A percentile compares a stretch with the other conserved stretches of the same genome.
Evolutionary conservation across 2,888 invertebrate genomes (phyloP).

Genomic region (Hyposoter dolosus): DNA sequence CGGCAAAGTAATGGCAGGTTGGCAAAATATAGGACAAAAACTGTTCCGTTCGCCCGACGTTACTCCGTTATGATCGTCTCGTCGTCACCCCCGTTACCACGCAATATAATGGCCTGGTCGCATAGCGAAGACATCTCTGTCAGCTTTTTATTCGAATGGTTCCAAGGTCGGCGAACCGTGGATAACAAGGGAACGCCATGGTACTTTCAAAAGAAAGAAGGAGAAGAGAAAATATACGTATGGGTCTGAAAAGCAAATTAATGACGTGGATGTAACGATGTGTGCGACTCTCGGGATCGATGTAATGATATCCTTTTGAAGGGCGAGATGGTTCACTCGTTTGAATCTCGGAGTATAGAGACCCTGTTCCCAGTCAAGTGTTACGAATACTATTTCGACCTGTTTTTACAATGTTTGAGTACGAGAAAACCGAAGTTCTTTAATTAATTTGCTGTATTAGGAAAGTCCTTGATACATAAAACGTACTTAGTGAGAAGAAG

Average conservation of each 20-base stretch:
- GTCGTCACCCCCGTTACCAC: slow-evolving; percentile 48
- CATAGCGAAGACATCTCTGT: slow-evolving; percentile 47
- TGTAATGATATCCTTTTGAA: slow-evolving; percentile 52
- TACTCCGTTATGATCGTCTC: slow-evolving; percentile 47
- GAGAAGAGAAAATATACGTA: slow-evolving; percentile 12
- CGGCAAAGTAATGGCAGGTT: slow-evolving; percentile 35
- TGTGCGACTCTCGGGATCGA: slow-evolving; percentile 27
- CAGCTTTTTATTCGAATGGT: slow-evolving; percentile 61
- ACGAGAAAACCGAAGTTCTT: neutral
- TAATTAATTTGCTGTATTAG: neutral
- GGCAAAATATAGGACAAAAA: slow-evolving; percentile 63
- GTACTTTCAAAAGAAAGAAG: slow-evolving; percentile 41
- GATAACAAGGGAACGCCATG: slow-evolving; percentile 57
- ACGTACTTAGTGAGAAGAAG: neutral
- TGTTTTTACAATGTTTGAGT: neutral
- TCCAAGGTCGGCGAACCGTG: slow-evolving; percentile 68
- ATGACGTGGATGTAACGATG: slow-evolving; percentile 56
- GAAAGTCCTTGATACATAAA: neutral
- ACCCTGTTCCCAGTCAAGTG: neutral
- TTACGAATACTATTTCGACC: neutral
- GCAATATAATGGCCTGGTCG: slow-evolving; percentile 44
- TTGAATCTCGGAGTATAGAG: neutral
- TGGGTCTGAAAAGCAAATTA: slow-evolving; percentile 39
- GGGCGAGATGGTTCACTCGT: slow-evolving; percentile 8
- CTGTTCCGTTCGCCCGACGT: slow-evolving; percentile 54